phyloP scores from a whole-genome alignment of 2,888 invertebrate species.

The Polylopha cassiicola region DNA sequence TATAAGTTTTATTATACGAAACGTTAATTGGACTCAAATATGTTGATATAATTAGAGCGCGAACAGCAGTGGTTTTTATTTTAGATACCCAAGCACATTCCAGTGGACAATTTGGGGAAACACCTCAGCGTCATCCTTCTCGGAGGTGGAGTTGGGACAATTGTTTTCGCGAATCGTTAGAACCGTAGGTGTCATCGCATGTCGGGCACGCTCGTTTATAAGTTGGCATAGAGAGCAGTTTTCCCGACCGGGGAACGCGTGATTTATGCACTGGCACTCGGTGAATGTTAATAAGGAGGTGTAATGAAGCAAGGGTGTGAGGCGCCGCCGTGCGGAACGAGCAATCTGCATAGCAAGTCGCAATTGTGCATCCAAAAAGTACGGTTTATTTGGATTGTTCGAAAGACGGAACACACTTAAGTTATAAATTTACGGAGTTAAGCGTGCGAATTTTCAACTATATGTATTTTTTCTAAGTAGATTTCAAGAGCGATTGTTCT shows the following conservation, averaged over 20 bases:
- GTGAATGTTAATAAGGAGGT: conserved; percentile 50
- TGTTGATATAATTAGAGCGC: no score
- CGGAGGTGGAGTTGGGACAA: conserved; percentile 38
- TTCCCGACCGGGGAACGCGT: conserved; percentile 50
- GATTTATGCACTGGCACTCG: conserved; percentile 47
- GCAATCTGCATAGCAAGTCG: conserved; percentile 19
- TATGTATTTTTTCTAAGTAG: no score
- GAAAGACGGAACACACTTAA: no score
- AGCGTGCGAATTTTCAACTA: no score
- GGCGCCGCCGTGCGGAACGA: conserved; percentile 25
- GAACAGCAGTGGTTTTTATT: no score
- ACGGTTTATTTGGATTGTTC: no score
- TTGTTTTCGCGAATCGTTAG: conserved; percentile 42
- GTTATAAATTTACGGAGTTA: no score
- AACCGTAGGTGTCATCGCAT: conserved; percentile 36
- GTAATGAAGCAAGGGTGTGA: conserved; percentile 23
- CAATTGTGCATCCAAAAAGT: no score
- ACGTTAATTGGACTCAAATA: no score
- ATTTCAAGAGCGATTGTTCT: no score
- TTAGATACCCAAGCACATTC: conserved; percentile 24
- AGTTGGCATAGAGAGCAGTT: conserved; percentile 46
- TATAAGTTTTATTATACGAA: no score
- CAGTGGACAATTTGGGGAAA: conserved; percentile 42
- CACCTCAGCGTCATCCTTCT: conserved; percentile 44
- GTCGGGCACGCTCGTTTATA: conserved; percentile 50